Conservation (phyloP, 2,797 vertebrate species). For the Otus scops region DNA sequence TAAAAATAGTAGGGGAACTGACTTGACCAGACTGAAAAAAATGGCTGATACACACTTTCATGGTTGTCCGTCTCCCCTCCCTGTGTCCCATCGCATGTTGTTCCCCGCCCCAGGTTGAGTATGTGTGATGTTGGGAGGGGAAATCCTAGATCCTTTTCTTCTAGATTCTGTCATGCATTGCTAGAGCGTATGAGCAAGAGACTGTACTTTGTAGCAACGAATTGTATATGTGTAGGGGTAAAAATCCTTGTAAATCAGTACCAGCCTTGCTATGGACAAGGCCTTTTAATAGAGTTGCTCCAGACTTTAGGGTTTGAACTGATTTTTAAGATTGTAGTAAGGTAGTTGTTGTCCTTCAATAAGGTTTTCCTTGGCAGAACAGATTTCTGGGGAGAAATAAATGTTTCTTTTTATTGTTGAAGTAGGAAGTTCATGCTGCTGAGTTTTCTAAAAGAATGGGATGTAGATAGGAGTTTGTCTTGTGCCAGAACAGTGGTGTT, state of each 20-base stretch:
- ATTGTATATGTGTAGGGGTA: background rate
- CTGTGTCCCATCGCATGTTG: rapidly evolving
- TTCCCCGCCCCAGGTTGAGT: rapidly evolving
- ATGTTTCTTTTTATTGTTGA: background rate
- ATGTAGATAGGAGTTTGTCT: background rate
- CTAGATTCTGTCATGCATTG: background rate
- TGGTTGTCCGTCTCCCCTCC: background rate
- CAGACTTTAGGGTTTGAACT: background rate
- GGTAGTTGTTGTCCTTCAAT: background rate
- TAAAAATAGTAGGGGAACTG: background rate
- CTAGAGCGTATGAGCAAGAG: background rate
- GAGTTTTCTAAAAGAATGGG: background rate
- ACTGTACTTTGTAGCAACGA: background rate
- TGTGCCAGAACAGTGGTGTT: background rate
- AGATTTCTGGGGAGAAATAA: background rate
- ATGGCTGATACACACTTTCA: background rate
- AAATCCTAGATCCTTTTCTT: background rate
- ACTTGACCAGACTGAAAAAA: background rate
- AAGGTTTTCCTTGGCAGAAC: background rate
- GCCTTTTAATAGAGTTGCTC: background rate
- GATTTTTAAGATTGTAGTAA: background rate
- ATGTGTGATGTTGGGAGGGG: background rate
- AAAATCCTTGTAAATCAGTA: background rate
- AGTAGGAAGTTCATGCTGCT: background rate
- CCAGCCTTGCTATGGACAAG: background rate